Evolutionary conservation across 1,140 invertebrate species (phyloP).

Genomic region (Saccostrea echinata): DNA sequence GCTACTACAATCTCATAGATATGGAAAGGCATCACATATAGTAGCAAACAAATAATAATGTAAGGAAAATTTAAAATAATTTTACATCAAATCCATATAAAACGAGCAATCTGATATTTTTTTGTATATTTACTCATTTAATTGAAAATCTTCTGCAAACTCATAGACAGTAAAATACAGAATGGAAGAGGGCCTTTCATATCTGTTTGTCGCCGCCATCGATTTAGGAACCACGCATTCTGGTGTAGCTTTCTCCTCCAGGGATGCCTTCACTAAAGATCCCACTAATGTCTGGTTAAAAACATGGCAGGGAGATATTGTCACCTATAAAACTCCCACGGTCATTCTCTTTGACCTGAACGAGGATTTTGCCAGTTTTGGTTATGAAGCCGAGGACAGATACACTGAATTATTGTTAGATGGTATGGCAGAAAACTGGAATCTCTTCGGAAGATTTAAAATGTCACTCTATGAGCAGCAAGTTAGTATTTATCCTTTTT

Average conservation of each 20-base stretch:
- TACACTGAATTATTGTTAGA: constrained; percentile 44
- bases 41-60: no score
- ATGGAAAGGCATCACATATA: no score
- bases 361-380: constrained; percentile 44
- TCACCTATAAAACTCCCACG: constrained; percentile 47
- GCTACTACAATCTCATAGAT: no score
- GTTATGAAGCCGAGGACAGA: constrained; percentile 54
- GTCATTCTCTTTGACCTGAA: constrained; percentile 16
- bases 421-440: constrained; percentile 10
- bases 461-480: constrained; percentile 43
- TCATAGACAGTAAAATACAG: no score
- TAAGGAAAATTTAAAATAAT: no score
- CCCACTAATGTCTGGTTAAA: constrained; percentile 15
- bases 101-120: no score
- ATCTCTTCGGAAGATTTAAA: constrained; percentile 47
- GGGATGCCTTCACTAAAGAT: constrained; percentile 36
- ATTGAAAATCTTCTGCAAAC: no score
- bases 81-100: no score
- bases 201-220: constrained; percentile 43
- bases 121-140: no score
- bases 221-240: constrained; percentile 54
- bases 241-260: constrained; percentile 47
- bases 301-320: not conserved
- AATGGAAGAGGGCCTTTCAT: no score
- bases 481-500: no score